Percentiles rank a stretch among this genome's conserved stretches.
These are phyloP conservation scores for Sarcophaga rosellei DNA, from an alignment of 2,888 invertebrate species.

Conservation along the genomic window DNA sequence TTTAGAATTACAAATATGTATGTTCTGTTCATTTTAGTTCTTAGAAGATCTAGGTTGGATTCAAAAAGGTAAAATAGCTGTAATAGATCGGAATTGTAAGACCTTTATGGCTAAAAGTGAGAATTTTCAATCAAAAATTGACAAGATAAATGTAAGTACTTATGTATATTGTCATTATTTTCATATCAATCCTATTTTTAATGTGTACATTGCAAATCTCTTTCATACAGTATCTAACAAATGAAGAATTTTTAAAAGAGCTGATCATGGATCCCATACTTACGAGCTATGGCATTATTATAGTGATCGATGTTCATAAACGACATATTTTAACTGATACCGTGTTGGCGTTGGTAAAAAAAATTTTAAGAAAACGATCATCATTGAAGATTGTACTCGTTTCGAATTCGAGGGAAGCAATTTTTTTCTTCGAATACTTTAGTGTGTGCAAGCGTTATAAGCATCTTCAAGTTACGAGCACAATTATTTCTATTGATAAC, in stretches of 20 bases:
- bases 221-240: conserved; percentile 92
- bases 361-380: conserved; percentile 92
- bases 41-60: conserved; percentile 93
- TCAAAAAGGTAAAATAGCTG: conserved; percentile 89
- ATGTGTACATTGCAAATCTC: background rate
- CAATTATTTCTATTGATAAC: conserved; percentile 94
- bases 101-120: conserved; percentile 94
- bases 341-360: conserved; percentile 95
- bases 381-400: conserved; percentile 93
- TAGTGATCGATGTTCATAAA: conserved; percentile 98
- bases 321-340: conserved; percentile 96
- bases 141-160: conserved; percentile 48
- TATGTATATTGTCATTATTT: background rate
- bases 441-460: conserved; percentile 80
- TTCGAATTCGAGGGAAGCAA: conserved; percentile 97
- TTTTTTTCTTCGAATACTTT: conserved; percentile 91
- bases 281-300: conserved; percentile 92
- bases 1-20: background rate
- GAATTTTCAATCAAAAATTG: conserved; percentile 1
- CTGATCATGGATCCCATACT: conserved; percentile 97
- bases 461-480: conserved; percentile 85
- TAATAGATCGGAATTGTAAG: conserved; percentile 95
- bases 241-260: conserved; percentile 96
- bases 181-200: background rate
- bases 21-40: conserved; percentile 84